Base-by-base conservation (phyloP, 2,113 vertebrate species). In the Lamprotornis superbus region DNA sequence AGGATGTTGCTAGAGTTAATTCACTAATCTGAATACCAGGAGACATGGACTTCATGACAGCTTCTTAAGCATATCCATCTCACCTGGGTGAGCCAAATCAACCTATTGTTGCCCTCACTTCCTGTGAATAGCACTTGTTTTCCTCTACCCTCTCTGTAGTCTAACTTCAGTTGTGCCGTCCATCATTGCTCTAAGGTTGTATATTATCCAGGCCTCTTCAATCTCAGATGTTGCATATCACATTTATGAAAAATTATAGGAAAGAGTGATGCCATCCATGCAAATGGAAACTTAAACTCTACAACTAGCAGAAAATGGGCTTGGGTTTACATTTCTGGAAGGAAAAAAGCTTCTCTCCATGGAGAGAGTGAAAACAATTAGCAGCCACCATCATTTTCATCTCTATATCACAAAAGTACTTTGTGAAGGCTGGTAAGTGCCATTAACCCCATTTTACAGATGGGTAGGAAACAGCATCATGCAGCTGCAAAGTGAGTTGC, bases 401-500 rank as follows among this genome's bases (percentile, higher is more conserved):
- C 50, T 70, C 59, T 70, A 1, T 61, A 77, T 93, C 73, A 56
- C 88, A 47, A 39, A 94, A 88, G 68, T 85, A 78, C 88, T 92
- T 90, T 93, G 37, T 5, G 3, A 92, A 94, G 15, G 56, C 80
- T 88, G 92, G 3, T 90, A 89, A 94, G 82, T 93, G 47, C 90
- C n/a, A 92, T 94, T 89, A 84, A 94, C 61, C 78, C 63, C 74
- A 52, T 90, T 91, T 95, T 95, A 78, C 64, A 96, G 78, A 86
- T 74, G 91, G 75, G 53, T 95, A 65, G 77, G 84, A 95, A 97
- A 46, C 61, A 60, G 74, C 89, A 94, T 49, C 80, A 50, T 84
- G 94, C 69, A 87, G 73, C 78, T 76, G 87, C 63, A 78, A 74
- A 97, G 82, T 56, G 88, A 92, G 90, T 96, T 94, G 94, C 95